Evolutionary conservation across 2,888 invertebrate species (phyloP).

Genomic region (Athalia circularis): DNA sequence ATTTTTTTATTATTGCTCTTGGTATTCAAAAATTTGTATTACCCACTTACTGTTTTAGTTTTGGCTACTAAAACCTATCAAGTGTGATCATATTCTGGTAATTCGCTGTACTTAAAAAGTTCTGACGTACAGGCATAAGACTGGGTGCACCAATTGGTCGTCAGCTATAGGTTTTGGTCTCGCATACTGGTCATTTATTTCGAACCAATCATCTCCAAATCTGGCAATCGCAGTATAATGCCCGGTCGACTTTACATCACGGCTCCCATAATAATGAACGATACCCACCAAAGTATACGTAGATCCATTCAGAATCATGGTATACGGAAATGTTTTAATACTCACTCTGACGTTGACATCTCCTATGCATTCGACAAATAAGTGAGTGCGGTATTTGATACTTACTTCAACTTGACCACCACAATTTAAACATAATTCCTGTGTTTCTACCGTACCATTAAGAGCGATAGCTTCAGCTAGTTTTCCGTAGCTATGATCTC

Average conservation of each 20-base stretch:
- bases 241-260: background rate
- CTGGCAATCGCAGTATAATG: constrained; percentile 1
- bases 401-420: constrained; percentile 11
- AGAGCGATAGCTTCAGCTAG: constrained; percentile 3
- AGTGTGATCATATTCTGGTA: no score
- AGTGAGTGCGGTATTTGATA: constrained; percentile 37
- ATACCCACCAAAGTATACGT: constrained; percentile 18
- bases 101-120: no score
- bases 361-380: constrained; percentile 45
- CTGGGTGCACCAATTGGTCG: background rate
- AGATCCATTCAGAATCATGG: background rate
- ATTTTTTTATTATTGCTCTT: no score
- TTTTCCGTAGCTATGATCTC: constrained; percentile 3
- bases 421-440: constrained; percentile 28
- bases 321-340: constrained; percentile 13
- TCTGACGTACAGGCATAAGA: background rate
- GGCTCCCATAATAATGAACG: background rate
- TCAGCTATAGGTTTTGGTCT: background rate
- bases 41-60: no score
- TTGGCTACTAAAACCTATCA: no score
- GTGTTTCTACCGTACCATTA: constrained; percentile 6
- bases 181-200: constrained; percentile 8
- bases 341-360: background rate
- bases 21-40: no score
- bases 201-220: constrained; percentile 6